Conservation (phyloP, 35 echinoderm and acorn worm genomes). For the Eucidaris tribuloides region DNA sequence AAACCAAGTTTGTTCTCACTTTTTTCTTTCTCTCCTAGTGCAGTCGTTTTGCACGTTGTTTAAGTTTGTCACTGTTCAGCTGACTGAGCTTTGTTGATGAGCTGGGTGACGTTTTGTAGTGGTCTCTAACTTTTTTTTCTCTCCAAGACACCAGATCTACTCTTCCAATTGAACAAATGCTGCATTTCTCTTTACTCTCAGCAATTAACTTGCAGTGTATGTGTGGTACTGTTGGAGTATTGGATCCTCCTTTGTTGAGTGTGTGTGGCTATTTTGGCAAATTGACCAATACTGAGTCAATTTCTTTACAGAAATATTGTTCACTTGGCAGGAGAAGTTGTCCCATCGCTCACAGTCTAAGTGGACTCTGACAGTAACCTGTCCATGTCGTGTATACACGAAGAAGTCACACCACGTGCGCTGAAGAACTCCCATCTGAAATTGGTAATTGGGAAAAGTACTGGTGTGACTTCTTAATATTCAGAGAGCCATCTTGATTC, state of each 20-base stretch:
- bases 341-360: background rate
- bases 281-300: background rate
- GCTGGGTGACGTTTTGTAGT: too few species aligned
- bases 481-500: background rate
- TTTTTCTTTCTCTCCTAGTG: too few species aligned
- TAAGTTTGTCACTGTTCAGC: too few species aligned
- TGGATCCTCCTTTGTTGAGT: too few species aligned
- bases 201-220: too few species aligned
- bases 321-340: background rate
- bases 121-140: too few species aligned
- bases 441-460: slow-evolving; percentile 10
- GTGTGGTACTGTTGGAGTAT: too few species aligned
- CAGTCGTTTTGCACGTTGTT: too few species aligned
- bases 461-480: slow-evolving; percentile 4
- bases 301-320: background rate
- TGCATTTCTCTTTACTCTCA: too few species aligned
- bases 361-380: background rate
- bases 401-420: slow-evolving; percentile 54
- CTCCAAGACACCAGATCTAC: too few species aligned
- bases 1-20: background rate
- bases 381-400: slow-evolving; percentile 27
- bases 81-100: too few species aligned
- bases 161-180: too few species aligned
- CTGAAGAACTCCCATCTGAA: slow-evolving; percentile 32
- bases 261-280: background rate